phyloP scores from a whole-genome alignment of 1,140 invertebrate species.

The Leptonema lineaticorne region DNA sequence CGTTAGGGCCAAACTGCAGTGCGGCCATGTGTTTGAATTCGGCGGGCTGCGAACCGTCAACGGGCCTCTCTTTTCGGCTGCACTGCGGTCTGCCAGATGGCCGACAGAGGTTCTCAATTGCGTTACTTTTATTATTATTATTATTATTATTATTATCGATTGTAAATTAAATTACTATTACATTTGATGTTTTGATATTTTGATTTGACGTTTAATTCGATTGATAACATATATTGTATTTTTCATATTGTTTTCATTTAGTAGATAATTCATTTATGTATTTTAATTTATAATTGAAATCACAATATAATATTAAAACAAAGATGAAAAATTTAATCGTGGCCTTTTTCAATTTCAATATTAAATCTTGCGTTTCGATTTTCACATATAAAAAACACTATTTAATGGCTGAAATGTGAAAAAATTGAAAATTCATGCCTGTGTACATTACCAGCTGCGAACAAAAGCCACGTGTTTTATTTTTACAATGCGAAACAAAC shows the following conservation, averaged over 20 bases:
- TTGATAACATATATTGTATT: too few species aligned
- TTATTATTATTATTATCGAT: too few species aligned
- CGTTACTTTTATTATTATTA: too few species aligned
- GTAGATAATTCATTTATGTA: too few species aligned
- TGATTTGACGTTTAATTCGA: too few species aligned
- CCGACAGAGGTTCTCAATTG: conserved; percentile 9
- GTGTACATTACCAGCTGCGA: conserved; percentile 17
- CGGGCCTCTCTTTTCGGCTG: conserved; percentile 2
- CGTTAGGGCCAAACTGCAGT: conserved; percentile 5
- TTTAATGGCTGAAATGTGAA: neutral
- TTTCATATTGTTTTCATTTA: too few species aligned
- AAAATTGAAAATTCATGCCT: conserved; percentile 4
- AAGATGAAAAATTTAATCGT: neutral
- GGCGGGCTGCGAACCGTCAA: conserved; percentile 23
- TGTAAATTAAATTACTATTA: too few species aligned
- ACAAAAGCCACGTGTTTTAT: conserved; percentile 33
- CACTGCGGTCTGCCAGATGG: conserved; percentile 12
- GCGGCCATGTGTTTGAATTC: conserved; percentile 27
- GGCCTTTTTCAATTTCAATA: neutral
- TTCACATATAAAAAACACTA: neutral
- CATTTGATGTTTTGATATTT: too few species aligned
- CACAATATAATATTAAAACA: too few species aligned
- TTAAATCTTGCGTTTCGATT: neutral
- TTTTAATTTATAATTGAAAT: too few species aligned
- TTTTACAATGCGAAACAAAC: conserved; percentile 32